phyloP scores from a whole-genome alignment of 2,888 invertebrate species.

The Xylocampa areola region DNA sequence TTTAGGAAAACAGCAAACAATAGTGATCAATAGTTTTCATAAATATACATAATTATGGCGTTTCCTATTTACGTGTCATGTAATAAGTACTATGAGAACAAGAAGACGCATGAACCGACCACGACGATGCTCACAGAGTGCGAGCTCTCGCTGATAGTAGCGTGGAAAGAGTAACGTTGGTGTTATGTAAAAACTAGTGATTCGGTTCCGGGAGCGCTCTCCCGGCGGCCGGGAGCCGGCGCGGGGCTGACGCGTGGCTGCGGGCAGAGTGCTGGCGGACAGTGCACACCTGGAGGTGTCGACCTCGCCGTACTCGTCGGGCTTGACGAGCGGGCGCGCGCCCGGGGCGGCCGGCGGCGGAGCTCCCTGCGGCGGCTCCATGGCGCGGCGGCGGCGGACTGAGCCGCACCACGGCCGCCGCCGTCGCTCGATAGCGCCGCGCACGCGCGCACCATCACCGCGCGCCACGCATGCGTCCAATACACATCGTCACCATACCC shows the following conservation, averaged over 20 bases:
- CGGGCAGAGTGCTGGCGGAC: neutral
- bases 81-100: too few species aligned
- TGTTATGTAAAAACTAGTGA: neutral
- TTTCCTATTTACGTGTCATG: too few species aligned
- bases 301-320: slow-evolving; percentile 95
- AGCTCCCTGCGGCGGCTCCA: slow-evolving; percentile 68
- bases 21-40: too few species aligned
- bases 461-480: slow-evolving; percentile 4
- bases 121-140: too few species aligned
- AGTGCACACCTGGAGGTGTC: slow-evolving; percentile 92
- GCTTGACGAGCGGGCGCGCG: slow-evolving; percentile 93
- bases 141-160: too few species aligned
- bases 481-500: neutral
- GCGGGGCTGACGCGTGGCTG: too few species aligned
- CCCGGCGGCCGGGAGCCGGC: too few species aligned
- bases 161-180: too few species aligned
- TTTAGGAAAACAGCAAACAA: too few species aligned
- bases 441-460: slow-evolving; percentile 16
- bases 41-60: too few species aligned
- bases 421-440: slow-evolving; percentile 45
- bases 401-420: slow-evolving; percentile 43
- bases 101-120: too few species aligned
- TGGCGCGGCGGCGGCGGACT: slow-evolving; percentile 67
- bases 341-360: slow-evolving; percentile 64
- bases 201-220: neutral